phyloP scores from a whole-genome alignment of 2,888 invertebrate species.

The Meganola albula region DNA sequence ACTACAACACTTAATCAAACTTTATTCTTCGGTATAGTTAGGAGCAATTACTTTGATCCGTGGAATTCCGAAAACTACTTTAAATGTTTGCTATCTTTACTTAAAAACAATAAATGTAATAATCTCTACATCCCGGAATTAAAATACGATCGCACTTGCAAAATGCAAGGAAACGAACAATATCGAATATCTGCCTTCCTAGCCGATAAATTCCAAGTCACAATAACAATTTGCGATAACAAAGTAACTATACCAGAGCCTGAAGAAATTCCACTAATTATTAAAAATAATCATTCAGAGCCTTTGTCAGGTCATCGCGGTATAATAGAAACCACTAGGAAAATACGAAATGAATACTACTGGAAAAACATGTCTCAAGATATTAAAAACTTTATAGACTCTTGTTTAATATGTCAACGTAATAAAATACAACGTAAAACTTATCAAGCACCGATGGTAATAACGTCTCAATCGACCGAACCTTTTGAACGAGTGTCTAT shows the following conservation, averaged over 20 bases:
- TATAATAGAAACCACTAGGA: conserved; percentile 31
- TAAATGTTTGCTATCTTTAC: conserved; percentile 26
- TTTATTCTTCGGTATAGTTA: conserved; percentile 16
- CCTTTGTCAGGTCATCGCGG: conserved; percentile 35
- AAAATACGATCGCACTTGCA: conserved; percentile 21
- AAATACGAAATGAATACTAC: conserved; percentile 31
- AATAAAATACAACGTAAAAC: conserved; percentile 33
- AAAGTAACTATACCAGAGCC: conserved; percentile 21
- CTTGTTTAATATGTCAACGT: conserved; percentile 27
- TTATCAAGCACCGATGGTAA: conserved; percentile 35
- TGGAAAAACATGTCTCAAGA: conserved; percentile 36
- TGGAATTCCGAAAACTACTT: conserved; percentile 36
- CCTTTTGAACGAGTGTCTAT: conserved; percentile 36
- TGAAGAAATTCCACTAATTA: conserved; percentile 29
- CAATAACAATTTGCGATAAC: conserved; percentile 29
- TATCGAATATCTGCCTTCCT: conserved; percentile 25
- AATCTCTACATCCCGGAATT: conserved; percentile 25
- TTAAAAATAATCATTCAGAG: conserved; percentile 30
- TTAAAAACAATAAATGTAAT: conserved; percentile 22
- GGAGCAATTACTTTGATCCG: conserved; percentile 23
- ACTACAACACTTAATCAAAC: conserved; percentile 28
- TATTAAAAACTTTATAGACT: conserved; percentile 30
- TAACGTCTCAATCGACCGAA: conserved; percentile 33
- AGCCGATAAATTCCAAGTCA: conserved; percentile 26
- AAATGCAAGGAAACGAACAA: conserved; percentile 20